Evolutionary conservation across 2,888 invertebrate genomes (phyloP).

Genomic region (Sylvicola cinctus): DNA sequence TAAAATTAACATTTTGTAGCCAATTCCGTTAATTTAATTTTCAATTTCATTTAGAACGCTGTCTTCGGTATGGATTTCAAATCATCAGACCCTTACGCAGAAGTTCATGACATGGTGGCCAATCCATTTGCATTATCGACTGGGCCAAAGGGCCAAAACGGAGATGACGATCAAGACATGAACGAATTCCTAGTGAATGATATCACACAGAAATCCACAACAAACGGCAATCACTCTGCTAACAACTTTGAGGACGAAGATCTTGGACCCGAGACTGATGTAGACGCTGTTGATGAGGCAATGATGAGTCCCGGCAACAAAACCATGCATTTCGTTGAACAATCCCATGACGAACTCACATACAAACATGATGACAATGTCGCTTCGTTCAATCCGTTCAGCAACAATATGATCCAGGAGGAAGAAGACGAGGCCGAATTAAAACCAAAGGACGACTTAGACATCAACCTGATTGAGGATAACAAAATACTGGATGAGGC

Average conservation of each 20-base stretch:
- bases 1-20: no score
- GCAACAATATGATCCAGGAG: conserved; percentile 1
- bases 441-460: background rate
- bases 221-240: no score
- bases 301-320: background rate
- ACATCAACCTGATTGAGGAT: background rate
- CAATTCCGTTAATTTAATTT: no score
- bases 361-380: conserved; percentile 1
- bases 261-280: conserved; percentile 56
- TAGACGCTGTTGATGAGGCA: conserved; percentile 38
- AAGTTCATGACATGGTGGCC: no score
- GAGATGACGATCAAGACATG: no score
- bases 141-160: no score
- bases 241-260: conserved; percentile 49
- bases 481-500: background rate
- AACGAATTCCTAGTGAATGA: no score
- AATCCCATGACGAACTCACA: background rate
- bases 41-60: no score
- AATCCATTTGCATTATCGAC: no score
- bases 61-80: background rate
- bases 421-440: background rate
- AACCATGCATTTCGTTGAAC: background rate
- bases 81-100: no score
- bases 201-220: no score
- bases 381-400: conserved; percentile 1